A percentile compares a stretch with the other conserved stretches of the same genome.
phyloP scores from a whole-genome alignment of 2,797 vertebrate species.

The Coranthus polyacanthus region DNA sequence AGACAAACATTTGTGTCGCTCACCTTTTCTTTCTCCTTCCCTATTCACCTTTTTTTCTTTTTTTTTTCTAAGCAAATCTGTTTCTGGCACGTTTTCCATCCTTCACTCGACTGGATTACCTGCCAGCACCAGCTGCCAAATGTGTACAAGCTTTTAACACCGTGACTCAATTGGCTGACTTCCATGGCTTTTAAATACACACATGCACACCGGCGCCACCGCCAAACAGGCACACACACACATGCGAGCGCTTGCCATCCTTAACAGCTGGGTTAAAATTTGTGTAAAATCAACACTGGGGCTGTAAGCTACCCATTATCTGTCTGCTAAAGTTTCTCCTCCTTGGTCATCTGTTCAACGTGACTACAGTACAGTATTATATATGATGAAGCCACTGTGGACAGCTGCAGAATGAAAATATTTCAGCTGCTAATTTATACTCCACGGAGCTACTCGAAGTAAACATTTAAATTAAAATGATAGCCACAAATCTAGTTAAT shows the following conservation, averaged over 20 bases:
- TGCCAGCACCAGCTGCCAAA: constrained; percentile 78
- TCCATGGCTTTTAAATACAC: constrained; percentile 60
- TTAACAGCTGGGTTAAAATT: constrained; percentile 56
- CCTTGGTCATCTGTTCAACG: constrained; percentile 21
- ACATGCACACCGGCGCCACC: constrained; percentile 11
- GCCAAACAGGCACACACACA: constrained; percentile 24
- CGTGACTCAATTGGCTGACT: constrained; percentile 69
- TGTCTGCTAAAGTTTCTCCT: constrained; percentile 22
- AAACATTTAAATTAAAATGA: constrained; percentile 9
- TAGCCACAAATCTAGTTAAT: too few species aligned
- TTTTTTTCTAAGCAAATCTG: constrained; percentile 50
- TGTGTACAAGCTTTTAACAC: constrained; percentile 77
- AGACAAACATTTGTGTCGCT: constrained; percentile 34
- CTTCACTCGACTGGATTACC: constrained; percentile 72
- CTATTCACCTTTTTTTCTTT: constrained; percentile 45
- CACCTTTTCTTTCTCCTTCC: constrained; percentile 35
- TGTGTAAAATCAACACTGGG: constrained; percentile 43
- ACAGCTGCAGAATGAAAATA: constrained; percentile 16
- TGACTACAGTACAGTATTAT: constrained; percentile 6
- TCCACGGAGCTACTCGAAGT: constrained; percentile 5
- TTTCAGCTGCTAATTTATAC: constrained; percentile 1
- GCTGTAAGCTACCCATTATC: constrained; percentile 27
- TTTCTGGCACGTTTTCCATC: constrained; percentile 58
- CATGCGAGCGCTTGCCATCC: constrained; percentile 18
- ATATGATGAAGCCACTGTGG: constrained; percentile 21